Evolutionary conservation across 2,888 invertebrate genomes (phyloP), one percentile per base, ranked within the genome.

Genomic region (Meloe dianella): DNA sequence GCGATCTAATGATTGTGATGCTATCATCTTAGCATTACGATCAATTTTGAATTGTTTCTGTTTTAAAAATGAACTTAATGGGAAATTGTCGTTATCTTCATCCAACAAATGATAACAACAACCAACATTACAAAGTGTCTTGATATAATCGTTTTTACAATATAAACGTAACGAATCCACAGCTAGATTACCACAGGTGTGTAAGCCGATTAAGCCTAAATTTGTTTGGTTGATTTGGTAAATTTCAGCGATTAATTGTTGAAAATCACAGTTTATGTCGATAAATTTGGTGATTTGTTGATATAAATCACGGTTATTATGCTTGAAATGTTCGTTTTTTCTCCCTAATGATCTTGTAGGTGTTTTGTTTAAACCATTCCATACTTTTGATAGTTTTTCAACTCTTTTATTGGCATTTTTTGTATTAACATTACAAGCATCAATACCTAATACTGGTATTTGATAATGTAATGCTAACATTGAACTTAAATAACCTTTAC

Each of bases 51-150:
- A 84, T 51, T 85, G 80, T 64, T 82, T 82, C 72, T 86, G 82
- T 76, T 80, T 85, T 54, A 93, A 82, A 82, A 85, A 87, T 5
- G 84, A 74, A 56, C 92, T 91, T 84, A 93, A 84, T 0, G 93
- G 94, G 77, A 93, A 93, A 0, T 91, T 91, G 61, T 82, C 82
- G 74, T 83, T 86, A 69, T 85, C 81, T 76, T 93, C 92, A 0
- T 86, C 87, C 22, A 97, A 83, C 1, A 93, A 86, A 82, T 97
- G 94, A 84, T 96, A 96, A 80, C 97, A 97, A 80, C 97, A 97
- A 0, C 95, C 94, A 41, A 97, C 92, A 79, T 92, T 92, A 76
- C 93, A 91, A 0, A 96, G 80, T 0, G 89, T 86, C 66, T 84
- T 85, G 0, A 90, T 86, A 29, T 86, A 79, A 0, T 84, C 65